Evolutionary conservation across 2,113 vertebrate genomes (phyloP).

Genomic region (Willisornis vidua): DNA sequence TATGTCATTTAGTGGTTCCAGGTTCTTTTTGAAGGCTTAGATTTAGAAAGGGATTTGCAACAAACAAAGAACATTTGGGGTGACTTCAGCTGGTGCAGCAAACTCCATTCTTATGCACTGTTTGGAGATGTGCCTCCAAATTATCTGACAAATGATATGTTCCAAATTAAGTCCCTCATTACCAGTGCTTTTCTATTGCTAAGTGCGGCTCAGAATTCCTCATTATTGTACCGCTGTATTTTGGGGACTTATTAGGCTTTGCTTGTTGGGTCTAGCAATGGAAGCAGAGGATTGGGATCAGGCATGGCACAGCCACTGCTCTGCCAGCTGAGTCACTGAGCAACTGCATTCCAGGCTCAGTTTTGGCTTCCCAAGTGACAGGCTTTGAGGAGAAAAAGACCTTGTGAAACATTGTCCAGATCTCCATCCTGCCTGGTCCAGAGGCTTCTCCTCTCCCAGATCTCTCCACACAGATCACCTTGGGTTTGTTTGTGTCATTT

Average conservation of each 20-base stretch:
- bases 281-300: not conserved
- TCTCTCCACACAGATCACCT: not conserved
- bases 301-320: not conserved
- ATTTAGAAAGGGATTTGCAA: slow-evolving; percentile 29
- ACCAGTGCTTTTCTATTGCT: not conserved
- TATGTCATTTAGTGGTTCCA: slow-evolving; percentile 17
- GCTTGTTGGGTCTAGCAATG: not conserved
- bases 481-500: not conserved
- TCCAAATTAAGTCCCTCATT: slow-evolving; percentile 56
- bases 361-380: not conserved
- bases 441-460: not conserved
- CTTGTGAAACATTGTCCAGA: not conserved
- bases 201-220: not conserved
- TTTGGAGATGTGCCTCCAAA: slow-evolving; percentile 55
- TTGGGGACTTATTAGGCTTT: not conserved
- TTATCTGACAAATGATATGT: slow-evolving; percentile 45
- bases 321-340: not conserved
- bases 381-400: not conserved
- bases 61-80: slow-evolving; percentile 46
- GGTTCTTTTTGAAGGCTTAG: slow-evolving; percentile 37
- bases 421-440: not conserved
- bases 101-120: slow-evolving; percentile 16
- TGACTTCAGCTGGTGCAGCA: slow-evolving; percentile 59
- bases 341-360: not conserved
- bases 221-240: not conserved